Base-by-base conservation (phyloP, 2,888 invertebrate genomes). In the Ganaspis brasiliensis region DNA sequence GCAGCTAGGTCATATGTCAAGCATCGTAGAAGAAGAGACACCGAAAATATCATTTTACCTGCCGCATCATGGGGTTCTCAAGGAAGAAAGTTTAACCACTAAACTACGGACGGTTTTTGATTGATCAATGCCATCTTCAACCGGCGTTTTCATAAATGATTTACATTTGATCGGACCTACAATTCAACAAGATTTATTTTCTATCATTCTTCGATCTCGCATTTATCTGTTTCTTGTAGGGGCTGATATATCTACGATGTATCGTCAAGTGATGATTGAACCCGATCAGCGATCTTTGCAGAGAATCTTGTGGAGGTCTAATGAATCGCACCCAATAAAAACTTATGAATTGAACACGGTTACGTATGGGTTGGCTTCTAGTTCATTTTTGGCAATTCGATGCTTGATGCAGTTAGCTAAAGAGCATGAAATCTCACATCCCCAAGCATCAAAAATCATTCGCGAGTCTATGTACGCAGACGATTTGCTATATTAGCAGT, bases 161-260 rank as follows among this genome's bases (percentile, higher is more conserved):
- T 31, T 76, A 0, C 76, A 84, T 19, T 49, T 79, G 45, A 79
- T 82, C 2, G 87, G 87, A 1, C 83, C 85, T 0, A 78, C 76
- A 0, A 56, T 85, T 3, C 83, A 86, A 56, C 72, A 76, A 1
- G 80, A 82, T 21, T 45, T 85, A 1, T 73, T 82, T 49, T 35
- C 78, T 1, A 59, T 83, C 3, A 10, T 88, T 3, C 3, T 84
- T 2, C 75, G 82, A 12, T 86, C 84, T 74, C 72, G 86, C 0
- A 21, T 70, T 4, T 72, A 83, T 70, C 19, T 16, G 3, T 77
- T 81, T 31, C 82, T 82, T 1, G 52, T 87, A 12, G 81, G 81
- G 6, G 87, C 83, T 9, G 88, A 88, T 72, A 80, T 89, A 19
- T 80, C 73, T 0, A 84, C 87, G 76, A 88, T 87, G 85, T 89